A percentile compares a stretch with the other conserved stretches of the same genome.
These are phyloP conservation scores for Drosophila mulleri DNA, from an alignment of 2,888 invertebrate genomes.

Conservation along the genomic window DNA sequence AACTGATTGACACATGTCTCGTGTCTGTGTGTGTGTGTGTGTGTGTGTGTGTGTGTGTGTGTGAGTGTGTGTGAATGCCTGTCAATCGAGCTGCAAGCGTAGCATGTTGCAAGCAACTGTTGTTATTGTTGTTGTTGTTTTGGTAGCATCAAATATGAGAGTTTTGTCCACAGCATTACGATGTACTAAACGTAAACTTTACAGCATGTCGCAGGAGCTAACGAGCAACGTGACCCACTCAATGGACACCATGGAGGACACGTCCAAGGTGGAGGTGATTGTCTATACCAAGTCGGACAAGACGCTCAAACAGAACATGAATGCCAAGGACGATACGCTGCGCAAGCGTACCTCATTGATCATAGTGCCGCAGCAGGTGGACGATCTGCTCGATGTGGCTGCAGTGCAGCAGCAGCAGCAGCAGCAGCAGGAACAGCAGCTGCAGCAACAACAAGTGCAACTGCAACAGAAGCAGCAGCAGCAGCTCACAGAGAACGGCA, in stretches of 20 bases:
- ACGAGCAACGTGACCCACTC: slow-evolving; percentile 9
- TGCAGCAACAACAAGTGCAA: neutral
- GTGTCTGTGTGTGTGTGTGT: neutral
- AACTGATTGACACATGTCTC: slow-evolving; percentile 72
- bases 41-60: no score
- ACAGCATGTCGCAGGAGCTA: slow-evolving; percentile 67
- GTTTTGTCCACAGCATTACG: slow-evolving; percentile 11
- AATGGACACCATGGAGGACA: slow-evolving; percentile 51
- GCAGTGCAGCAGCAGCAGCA: slow-evolving; percentile 19
- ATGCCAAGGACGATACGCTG: slow-evolving; percentile 83
- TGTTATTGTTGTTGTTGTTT: slow-evolving; percentile 27
- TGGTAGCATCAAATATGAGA: slow-evolving; percentile 60
- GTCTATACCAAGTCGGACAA: slow-evolving; percentile 84
- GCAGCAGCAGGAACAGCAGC: slow-evolving; percentile 21
- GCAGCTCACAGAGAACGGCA: slow-evolving; percentile 55
- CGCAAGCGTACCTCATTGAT: slow-evolving; percentile 84
- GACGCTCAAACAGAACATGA: slow-evolving; percentile 84
- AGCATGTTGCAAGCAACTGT: slow-evolving; percentile 6
- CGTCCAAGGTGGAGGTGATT: slow-evolving; percentile 82
- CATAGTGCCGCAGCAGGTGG: slow-evolving; percentile 82
- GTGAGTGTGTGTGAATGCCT: no score
- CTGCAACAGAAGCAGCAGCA: slow-evolving; percentile 15
- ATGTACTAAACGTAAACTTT: slow-evolving; percentile 21
- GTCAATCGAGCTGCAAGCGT: slow-evolving; percentile 19
- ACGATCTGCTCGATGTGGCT: slow-evolving; percentile 28